These are phyloP conservation scores for Aradophagus sp. DNA, from an alignment of 1,140 invertebrate species.

Conservation along the genomic window DNA sequence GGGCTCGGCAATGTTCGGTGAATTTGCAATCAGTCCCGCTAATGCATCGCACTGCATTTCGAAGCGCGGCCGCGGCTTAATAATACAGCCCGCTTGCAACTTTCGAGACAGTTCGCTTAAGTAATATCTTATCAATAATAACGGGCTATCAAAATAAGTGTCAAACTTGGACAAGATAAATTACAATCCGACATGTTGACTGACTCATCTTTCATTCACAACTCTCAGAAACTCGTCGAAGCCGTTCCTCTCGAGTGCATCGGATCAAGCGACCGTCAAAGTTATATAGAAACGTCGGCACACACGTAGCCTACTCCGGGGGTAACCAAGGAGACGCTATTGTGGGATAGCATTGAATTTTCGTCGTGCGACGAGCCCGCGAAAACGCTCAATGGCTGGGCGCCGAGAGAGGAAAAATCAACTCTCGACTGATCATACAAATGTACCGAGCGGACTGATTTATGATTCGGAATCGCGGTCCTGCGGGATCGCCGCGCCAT, in stretches of 20 bases:
- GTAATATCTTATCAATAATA: conserved; percentile 32
- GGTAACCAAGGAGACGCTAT: conserved; percentile 36
- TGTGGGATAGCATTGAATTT: conserved; percentile 31
- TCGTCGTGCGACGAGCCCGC: conserved; percentile 7
- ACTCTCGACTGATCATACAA: conserved; percentile 17
- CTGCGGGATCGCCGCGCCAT: conserved; percentile 2
- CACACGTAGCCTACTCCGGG: conserved; percentile 23
- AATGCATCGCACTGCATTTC: too few species aligned
- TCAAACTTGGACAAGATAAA: conserved; percentile 39
- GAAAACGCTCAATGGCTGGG: conserved; percentile 22
- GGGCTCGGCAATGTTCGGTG: too few species aligned
- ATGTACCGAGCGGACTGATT: conserved; percentile 14
- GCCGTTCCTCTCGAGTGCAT: conserved; percentile 38
- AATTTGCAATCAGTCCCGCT: too few species aligned
- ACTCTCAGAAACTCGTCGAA: conserved; percentile 41
- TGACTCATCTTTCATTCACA: conserved; percentile 43
- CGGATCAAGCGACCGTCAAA: conserved; percentile 36
- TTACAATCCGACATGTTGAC: conserved; percentile 44
- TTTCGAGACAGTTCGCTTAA: conserved; percentile 32
- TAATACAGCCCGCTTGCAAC: conserved; percentile 20
- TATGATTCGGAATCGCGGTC: conserved; percentile 13
- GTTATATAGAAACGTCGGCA: conserved; percentile 30
- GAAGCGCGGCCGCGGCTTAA: too few species aligned
- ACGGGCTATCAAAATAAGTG: too few species aligned
- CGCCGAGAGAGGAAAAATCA: conserved; percentile 6